Percentiles rank a stretch among this genome's conserved stretches.
phyloP scores from a whole-genome alignment of 2,797 vertebrate genomes.

The Ataeniobius toweri region DNA sequence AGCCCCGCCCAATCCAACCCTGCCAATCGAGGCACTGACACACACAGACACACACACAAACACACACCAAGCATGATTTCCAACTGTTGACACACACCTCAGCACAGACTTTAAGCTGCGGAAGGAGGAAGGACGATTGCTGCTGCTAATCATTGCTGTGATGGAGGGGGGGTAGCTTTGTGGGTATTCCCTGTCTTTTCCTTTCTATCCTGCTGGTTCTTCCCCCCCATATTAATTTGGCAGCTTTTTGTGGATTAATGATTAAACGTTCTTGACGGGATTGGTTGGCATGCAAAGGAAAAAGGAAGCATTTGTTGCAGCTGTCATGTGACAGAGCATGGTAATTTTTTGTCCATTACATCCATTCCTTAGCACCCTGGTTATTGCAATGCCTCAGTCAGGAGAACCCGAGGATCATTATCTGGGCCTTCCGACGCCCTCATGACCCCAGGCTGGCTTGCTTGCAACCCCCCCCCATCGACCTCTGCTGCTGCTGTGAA shows the following conservation, averaged over 20 bases:
- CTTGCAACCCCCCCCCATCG: constrained; percentile 30
- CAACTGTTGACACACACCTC: constrained; percentile 47
- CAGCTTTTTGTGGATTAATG: constrained; percentile 40
- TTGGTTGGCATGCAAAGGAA: constrained; percentile 7
- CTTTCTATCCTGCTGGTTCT: constrained; percentile 1
- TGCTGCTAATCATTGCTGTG: constrained; percentile 59
- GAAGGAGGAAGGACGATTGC: constrained; percentile 48
- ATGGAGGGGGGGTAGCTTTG: constrained; percentile 68
- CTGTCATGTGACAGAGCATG: constrained; percentile 18
- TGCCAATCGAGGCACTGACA: constrained; percentile 55
- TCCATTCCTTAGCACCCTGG: neutral
- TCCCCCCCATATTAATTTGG: neutral
- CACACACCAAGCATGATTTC: constrained; percentile 61
- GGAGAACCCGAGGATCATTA: constrained; percentile 37
- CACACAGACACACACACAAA: constrained; percentile 56
- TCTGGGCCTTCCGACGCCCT: constrained; percentile 54
- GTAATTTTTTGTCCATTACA: neutral
- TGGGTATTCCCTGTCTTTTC: constrained; percentile 33
- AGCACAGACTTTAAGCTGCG: constrained; percentile 27
- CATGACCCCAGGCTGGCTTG: constrained; percentile 62
- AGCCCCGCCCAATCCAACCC: constrained; percentile 60
- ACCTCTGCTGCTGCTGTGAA: constrained; percentile 29
- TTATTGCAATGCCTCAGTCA: constrained; percentile 39
- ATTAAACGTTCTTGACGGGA: constrained; percentile 30
- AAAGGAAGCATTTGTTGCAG: constrained; percentile 7